Evolutionary conservation across 2,888 invertebrate species (phyloP).

Genomic region (Eristalinus sepulchralis): DNA sequence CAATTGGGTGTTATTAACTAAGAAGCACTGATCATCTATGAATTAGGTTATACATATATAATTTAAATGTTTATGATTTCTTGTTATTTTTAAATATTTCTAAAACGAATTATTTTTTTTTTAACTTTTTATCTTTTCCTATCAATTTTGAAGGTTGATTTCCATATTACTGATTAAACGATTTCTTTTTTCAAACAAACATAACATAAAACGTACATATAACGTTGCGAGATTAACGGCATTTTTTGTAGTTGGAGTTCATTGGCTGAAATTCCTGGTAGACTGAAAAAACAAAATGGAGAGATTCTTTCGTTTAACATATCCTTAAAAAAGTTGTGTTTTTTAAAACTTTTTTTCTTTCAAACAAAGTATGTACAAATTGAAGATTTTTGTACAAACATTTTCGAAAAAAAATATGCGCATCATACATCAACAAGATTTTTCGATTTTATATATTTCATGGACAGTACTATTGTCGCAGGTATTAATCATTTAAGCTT

Average conservation of each 20-base stretch:
- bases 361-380: too few relatives aligned
- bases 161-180: not conserved
- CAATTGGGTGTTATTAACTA: constrained; percentile 34
- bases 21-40: constrained; percentile 34
- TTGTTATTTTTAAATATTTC: constrained; percentile 19
- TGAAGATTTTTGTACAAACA: not conserved
- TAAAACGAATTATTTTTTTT: not conserved
- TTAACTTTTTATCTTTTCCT: not conserved
- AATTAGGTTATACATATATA: constrained; percentile 18
- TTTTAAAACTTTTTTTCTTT: too few relatives aligned
- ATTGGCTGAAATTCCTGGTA: not conserved
- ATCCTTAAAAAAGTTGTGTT: not conserved
- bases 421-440: too few relatives aligned
- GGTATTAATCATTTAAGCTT: too few relatives aligned
- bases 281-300: not conserved
- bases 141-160: not conserved
- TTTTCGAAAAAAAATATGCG: not conserved
- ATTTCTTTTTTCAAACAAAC: not conserved
- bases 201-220: not conserved
- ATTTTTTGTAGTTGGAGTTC: not conserved
- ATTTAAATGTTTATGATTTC: not conserved
- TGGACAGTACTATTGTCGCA: too few relatives aligned
- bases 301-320: not conserved
- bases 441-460: too few relatives aligned
- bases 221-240: not conserved